Base-by-base conservation (phyloP, 2,113 vertebrate genomes). In the Malurus elegans region DNA sequence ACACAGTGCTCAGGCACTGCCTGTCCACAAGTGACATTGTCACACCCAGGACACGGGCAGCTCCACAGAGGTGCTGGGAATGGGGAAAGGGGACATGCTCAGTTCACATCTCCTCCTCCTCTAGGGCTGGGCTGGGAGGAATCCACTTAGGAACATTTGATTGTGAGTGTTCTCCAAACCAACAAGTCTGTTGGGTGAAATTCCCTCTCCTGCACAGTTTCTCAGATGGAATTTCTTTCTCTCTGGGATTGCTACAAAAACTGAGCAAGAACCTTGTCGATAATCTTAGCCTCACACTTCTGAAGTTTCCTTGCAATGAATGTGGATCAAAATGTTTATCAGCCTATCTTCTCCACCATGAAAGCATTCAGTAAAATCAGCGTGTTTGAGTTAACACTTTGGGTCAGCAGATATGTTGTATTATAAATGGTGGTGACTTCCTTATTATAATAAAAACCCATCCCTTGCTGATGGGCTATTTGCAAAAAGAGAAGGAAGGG, bases 71-170 rank as follows among this genome's bases (percentile, higher is more conserved):
- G 8, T 4, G 21, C 62, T 0, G 0, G 14, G 40, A 4, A 28
- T 83, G 48, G 54, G 20, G 48, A 34, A 60, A n/a, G 40, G 23
- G 42, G 6, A 2, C 4, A 1, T 1, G 0, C 23, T 45, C 0
- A 0, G 17, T 13, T 78, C 60, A 5, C 32, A n/a, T 23, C 17
- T 38, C 67, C 45, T n/a, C 23, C 21, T 40, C 58, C 44, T 40
- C 17, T 26, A 14, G 12, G 32, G 19, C 23, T 73, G 47, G 15
- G 14, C 14, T 28, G 70, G 50, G 79, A 74, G 36, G 38, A 32
- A 51, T 50, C 14, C 36, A 36, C 9, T 21, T 15, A 53, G 82
- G 36, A 81, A 45, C 10, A 8, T 47, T 4, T 14, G 57, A 10
- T 32, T 36, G 8, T 47, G 50, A 25, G 10, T 57, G 40, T n/a